These are phyloP conservation scores for Antigone vipio DNA, from an alignment of 2,113 vertebrate genomes.

Conservation along the genomic window DNA sequence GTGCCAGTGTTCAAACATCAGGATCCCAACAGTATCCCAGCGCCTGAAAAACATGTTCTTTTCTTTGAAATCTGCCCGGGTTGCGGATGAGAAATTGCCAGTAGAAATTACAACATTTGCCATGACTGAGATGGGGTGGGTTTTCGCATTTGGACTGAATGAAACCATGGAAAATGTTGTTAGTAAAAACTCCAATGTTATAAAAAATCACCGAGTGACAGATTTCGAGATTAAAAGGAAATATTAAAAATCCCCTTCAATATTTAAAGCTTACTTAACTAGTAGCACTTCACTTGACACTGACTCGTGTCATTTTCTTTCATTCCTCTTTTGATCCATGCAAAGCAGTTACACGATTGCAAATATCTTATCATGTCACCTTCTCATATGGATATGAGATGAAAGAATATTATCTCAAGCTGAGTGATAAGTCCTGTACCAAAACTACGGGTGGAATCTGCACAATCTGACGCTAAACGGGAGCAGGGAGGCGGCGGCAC, in stretches of 20 bases:
- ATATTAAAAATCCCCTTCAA: conserved; percentile 82
- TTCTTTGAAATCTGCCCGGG: conserved; percentile 42
- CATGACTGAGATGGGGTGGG: conserved; percentile 39
- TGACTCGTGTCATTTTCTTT: conserved; percentile 77
- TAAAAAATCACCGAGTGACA: conserved; percentile 70
- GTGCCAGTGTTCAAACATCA: conserved; percentile 56
- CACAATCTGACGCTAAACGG: conserved; percentile 24
- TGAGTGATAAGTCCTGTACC: conserved; percentile 57
- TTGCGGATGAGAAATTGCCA: conserved; percentile 32
- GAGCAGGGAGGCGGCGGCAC: neutral
- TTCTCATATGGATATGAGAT: conserved; percentile 71
- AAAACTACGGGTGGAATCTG: conserved; percentile 55
- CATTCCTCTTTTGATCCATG: conserved; percentile 81
- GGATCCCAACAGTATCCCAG: conserved; percentile 14
- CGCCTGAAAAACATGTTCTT: conserved; percentile 29
- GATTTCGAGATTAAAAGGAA: conserved; percentile 82
- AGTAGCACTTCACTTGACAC: conserved; percentile 75
- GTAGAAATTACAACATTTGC: conserved; percentile 43
- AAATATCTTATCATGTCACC: conserved; percentile 78
- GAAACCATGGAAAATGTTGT: conserved; percentile 71
- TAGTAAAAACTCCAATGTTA: conserved; percentile 57
- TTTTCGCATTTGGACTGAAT: conserved; percentile 47
- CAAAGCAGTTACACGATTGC: conserved; percentile 77
- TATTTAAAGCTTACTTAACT: conserved; percentile 84
- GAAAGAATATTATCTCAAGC: conserved; percentile 74